Base-by-base conservation (phyloP, 2,113 vertebrate species). In the Hystrix brachyura region DNA sequence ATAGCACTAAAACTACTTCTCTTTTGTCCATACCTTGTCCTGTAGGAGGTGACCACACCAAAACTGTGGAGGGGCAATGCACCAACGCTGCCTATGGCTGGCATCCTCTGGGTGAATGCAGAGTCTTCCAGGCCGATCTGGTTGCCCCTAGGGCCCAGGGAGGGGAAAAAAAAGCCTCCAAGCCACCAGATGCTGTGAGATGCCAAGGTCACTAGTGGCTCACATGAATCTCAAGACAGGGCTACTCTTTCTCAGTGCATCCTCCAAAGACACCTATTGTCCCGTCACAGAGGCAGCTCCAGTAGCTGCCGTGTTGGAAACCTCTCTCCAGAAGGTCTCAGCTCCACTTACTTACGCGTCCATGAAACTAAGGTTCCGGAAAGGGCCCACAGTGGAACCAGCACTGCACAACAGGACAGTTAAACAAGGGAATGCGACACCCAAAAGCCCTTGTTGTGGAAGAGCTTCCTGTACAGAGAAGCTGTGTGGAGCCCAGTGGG, bases 371-470 rank as follows among this genome's bases (percentile, higher is more conserved):
- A 7, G 6, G 8, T 43, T n/a, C 29, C 46, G 2, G 3, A 38
- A 2, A 38, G 55, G 25, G 5, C 19, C 84, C 17, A 7, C 0
- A 0, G 32, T 29, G 46, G 3, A 11, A 25, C 14, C 1, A 27
- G 48, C 7, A 19, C 2, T 8, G 46, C 0, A 55, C 55, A 6
- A 38, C 3, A 25, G 27, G 21, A 5, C 12, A 32, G 17, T 17
- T n/a, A 7, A 29, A 51, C n/a, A 46, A 25, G 57, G 57, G 67
- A 71, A 29, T 2, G 0, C 4, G 2, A 23, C 5, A 11, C 7
- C 38, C 0, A 4, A 27, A 59, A 51, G 25, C 62, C 64, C 25
- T 46, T 2, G 13, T 4, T 71, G 34, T 23, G 29, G 27, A 59
- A 43, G 80, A 69, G 65, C 27, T 64, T 53, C 34, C 69, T 34